Percentiles rank a stretch among this genome's conserved stretches.
Conservation (phyloP, 2,888 invertebrate species). For the Neoaliturus tenellus region DNA sequence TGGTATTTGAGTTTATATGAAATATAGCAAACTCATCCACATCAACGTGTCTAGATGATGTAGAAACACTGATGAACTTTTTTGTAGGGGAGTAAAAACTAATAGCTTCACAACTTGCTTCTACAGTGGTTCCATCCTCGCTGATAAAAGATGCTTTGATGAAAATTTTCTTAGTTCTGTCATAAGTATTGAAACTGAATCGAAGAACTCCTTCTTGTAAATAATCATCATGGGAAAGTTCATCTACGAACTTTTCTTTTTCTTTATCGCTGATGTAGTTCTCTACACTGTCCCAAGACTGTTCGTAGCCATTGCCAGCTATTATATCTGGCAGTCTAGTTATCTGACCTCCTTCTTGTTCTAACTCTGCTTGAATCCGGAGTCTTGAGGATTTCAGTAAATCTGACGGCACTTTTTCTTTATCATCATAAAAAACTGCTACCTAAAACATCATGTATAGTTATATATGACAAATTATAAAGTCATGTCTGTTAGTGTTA, state of each 20-base stretch:
- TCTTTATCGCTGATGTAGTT: conserved; percentile 66
- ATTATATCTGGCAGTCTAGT: conserved; percentile 55
- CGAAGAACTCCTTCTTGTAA: conserved; percentile 67
- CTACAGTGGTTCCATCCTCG: conserved; percentile 60
- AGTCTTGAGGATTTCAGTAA: conserved; percentile 67
- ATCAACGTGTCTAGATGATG: conserved; percentile 72
- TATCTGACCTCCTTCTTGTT: conserved; percentile 64
- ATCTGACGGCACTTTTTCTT: conserved; percentile 68
- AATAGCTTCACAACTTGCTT: conserved; percentile 62
- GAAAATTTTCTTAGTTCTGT: conserved; percentile 56
- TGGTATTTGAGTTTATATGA: conserved; percentile 74
- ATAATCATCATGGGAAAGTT: conserved; percentile 61
- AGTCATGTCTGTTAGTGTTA: no score
- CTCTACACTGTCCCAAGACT: conserved; percentile 42
- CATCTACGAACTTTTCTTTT: conserved; percentile 33
- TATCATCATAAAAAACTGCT: conserved; percentile 69
- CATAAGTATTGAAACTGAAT: conserved; percentile 67
- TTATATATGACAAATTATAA: no score
- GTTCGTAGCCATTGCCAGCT: conserved; percentile 42
- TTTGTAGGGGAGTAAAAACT: conserved; percentile 71
- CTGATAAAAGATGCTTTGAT: conserved; percentile 65
- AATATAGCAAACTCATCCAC: conserved; percentile 76
- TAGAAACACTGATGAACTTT: conserved; percentile 72
- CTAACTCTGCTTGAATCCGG: conserved; percentile 65
- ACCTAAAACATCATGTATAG: no score